These are phyloP conservation scores for Rhipidura dahli DNA, from an alignment of 2,113 vertebrate species.

Conservation along the genomic window DNA sequence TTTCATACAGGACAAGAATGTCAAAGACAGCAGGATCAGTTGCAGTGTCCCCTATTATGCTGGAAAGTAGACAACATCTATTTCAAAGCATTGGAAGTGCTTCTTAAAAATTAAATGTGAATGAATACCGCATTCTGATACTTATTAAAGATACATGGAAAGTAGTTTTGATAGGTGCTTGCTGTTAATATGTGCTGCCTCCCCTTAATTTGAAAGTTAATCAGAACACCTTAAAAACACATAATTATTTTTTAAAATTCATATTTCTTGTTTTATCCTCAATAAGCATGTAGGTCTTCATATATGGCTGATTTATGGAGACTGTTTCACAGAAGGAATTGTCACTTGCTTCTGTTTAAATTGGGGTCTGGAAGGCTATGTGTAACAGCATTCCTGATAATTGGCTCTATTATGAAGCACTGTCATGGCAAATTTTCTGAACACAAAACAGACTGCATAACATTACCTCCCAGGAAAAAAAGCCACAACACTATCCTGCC, in stretches of 20 bases:
- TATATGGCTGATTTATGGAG: conserved; percentile 38
- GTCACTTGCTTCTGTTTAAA: conserved; percentile 65
- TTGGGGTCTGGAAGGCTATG: conserved; percentile 62
- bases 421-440: conserved; percentile 63
- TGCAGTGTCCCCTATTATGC: background rate
- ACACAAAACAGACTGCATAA: conserved; percentile 54
- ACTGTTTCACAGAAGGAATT: conserved; percentile 57
- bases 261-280: background rate
- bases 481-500: background rate
- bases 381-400: conserved; percentile 66
- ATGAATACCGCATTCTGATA: background rate
- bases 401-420: conserved; percentile 71
- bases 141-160: background rate
- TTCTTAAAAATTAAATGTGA: background rate
- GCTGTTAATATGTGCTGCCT: background rate
- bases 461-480: conserved; percentile 10
- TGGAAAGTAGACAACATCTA: background rate
- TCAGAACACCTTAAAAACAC: background rate
- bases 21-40: background rate
- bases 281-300: conserved; percentile 28
- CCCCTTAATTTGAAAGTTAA: background rate
- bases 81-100: background rate
- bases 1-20: background rate
- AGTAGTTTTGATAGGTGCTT: background rate
- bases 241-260: background rate